Base-by-base conservation (phyloP, 2,888 invertebrate genomes). In the Phortica magna region DNA sequence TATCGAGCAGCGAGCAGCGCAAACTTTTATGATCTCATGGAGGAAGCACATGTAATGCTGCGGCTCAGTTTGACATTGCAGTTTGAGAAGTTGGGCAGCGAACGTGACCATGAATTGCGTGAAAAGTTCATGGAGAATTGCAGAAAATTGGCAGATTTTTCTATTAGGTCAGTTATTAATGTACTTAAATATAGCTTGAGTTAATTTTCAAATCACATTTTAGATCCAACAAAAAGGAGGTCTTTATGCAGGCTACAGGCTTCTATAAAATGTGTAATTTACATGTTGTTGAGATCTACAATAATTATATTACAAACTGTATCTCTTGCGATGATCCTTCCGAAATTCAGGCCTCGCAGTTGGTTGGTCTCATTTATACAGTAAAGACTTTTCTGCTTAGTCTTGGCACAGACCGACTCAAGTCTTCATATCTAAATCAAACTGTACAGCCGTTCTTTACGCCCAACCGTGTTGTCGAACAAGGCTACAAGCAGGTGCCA, bases 41-140 rank as follows among this genome's bases (percentile, higher is more conserved):
- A 94, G 83, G 96, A 96, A 91, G 95, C 95, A 6, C 95, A 95
- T 87, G 93, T 95, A 81, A 94, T 96, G 83, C 91, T 96, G 19
- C 91, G 94, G 3, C 80, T 91, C 22, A 90, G 90, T 48, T 81
- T 88, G 0, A 87, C 89, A 0, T 77, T 91, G 57, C 90, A 91
- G 71, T 90, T 87, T 17, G 89, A 89, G 12, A 84, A 88, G 1
- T 76, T 87, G 7, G 78, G 73, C 2, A 75, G 76, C 10, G 89
- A 90, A 7, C 80, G 89, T 10, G 88, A 91, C 41, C 81, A 86
- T 57, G 75, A 80, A 10, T 77, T 91, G 59, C 84, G 89, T 0
- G 80, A 82, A 22, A 91, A 87, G 79, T 91, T 91, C 42, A 81
- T 87, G 67, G 77, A 84, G 0, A 92, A 91, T 77, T 92, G 92